Evolutionary conservation across 2,888 invertebrate species (phyloP).

Genomic region (Ganaspis brasiliensis): DNA sequence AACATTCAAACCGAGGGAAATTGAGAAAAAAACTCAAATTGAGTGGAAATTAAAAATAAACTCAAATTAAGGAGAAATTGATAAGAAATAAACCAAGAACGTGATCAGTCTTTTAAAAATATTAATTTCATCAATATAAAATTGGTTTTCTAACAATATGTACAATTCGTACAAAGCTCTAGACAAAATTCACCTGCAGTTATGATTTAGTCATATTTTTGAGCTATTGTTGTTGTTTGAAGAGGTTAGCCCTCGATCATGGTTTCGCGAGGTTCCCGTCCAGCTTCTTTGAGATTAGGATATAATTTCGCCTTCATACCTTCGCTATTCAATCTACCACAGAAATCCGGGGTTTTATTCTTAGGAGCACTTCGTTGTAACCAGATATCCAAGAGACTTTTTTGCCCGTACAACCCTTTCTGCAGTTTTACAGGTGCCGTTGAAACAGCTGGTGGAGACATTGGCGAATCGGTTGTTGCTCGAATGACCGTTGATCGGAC

Average conservation of each 20-base stretch:
- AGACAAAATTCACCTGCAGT: not conserved
- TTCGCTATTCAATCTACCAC: slow-evolving; percentile 82
- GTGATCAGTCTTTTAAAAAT: not conserved
- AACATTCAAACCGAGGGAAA: too few relatives aligned
- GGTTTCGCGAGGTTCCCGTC: slow-evolving; percentile 79
- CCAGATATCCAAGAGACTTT: slow-evolving; percentile 86
- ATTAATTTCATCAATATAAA: slow-evolving; percentile 24
- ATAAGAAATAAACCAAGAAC: not conserved
- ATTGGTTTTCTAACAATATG: not conserved
- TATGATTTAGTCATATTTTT: not conserved
- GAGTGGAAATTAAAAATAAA: too few relatives aligned
- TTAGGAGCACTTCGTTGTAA: slow-evolving; percentile 82
- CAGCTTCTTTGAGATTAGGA: slow-evolving; percentile 84
- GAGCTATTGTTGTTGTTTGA: not conserved
- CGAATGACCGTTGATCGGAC: slow-evolving; percentile 84
- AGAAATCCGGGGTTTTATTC: slow-evolving; percentile 84
- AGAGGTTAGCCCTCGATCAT: slow-evolving; percentile 72
- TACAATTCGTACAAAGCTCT: slow-evolving; percentile 13
- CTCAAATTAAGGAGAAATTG: too few relatives aligned
- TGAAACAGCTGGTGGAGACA: slow-evolving; percentile 87
- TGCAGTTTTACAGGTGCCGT: slow-evolving; percentile 72
- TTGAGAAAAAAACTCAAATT: too few relatives aligned
- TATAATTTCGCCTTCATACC: slow-evolving; percentile 88
- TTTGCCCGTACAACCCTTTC: slow-evolving; percentile 76
- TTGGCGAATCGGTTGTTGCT: slow-evolving; percentile 92